phyloP scores from a whole-genome alignment of 1,140 invertebrate species.

The Sweltsa coloradensis region DNA sequence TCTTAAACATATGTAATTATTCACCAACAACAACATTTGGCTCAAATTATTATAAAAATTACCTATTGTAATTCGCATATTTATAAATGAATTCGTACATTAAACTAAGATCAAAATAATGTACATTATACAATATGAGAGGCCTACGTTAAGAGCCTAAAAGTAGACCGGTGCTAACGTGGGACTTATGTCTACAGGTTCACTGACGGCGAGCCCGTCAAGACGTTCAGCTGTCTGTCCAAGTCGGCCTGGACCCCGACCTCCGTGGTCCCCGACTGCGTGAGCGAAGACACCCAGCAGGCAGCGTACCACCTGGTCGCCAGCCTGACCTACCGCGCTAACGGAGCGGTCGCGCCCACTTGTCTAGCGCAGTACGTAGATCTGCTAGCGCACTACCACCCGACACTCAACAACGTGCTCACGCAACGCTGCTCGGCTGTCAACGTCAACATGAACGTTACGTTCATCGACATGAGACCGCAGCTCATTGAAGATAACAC shows the following conservation, averaged over 20 bases:
- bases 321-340: conserved; percentile 77
- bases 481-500: conserved; percentile 71
- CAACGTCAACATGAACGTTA: conserved; percentile 89
- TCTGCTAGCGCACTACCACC: conserved; percentile 67
- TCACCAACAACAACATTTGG: no score
- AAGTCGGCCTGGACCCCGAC: conserved; percentile 70
- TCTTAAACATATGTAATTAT: no score
- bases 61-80: no score
- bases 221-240: conserved; percentile 71
- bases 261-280: conserved; percentile 83
- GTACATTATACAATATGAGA: not conserved
- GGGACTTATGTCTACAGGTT: conserved; percentile 63
- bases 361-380: conserved; percentile 82
- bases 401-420: conserved; percentile 63
- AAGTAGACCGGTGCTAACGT: no score
- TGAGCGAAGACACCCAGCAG: conserved; percentile 87
- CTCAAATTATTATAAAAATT: no score
- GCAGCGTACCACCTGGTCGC: conserved; percentile 86
- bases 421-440: conserved; percentile 87
- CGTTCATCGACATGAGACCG: conserved; percentile 70
- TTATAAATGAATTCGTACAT: no score
- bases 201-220: conserved; percentile 76
- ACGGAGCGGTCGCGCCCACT: conserved; percentile 68
- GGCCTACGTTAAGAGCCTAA: no score
- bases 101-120: not conserved